A percentile compares a stretch with the other conserved stretches of the same genome.
Evolutionary conservation across 2,888 invertebrate species (phyloP).

Genomic region (Drosophila kanekoi): DNA sequence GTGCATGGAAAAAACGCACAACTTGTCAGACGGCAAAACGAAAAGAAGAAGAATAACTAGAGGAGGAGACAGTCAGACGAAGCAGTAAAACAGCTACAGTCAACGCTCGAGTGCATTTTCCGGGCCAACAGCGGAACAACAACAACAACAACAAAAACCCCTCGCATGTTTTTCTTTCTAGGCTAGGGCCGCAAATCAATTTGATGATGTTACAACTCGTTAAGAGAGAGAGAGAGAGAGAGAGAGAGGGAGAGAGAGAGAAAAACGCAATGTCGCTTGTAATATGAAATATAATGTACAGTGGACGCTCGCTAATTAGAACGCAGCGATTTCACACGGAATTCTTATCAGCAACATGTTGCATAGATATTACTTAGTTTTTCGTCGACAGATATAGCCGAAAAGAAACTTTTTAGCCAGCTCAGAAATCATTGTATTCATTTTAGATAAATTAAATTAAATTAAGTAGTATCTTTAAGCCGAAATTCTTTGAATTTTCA

Average conservation of each 20-base stretch:
- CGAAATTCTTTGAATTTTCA: no score
- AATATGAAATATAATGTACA: slow-evolving; percentile 20
- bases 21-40: slow-evolving; percentile 77
- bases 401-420: no score
- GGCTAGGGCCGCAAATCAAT: slow-evolving; percentile 61
- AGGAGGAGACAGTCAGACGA: slow-evolving; percentile 22
- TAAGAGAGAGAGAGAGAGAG: slow-evolving; percentile 5
- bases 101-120: slow-evolving; percentile 78
- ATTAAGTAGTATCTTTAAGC: no score
- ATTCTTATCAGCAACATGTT: no score
- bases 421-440: no score
- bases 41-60: slow-evolving; percentile 25
- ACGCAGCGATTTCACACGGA: no score
- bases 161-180: slow-evolving; percentile 52
- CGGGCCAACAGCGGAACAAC: slow-evolving; percentile 64
- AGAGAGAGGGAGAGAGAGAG: not conserved
- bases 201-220: slow-evolving; percentile 64
- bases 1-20: slow-evolving; percentile 60
- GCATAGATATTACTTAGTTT: no score
- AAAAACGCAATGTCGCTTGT: not conserved
- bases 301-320: slow-evolving; percentile 1
- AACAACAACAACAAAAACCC: slow-evolving; percentile 27
- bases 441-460: no score
- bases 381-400: no score
- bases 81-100: slow-evolving; percentile 56